Conservation (phyloP, 2,113 vertebrate genomes). For the Pedetes capensis region DNA sequence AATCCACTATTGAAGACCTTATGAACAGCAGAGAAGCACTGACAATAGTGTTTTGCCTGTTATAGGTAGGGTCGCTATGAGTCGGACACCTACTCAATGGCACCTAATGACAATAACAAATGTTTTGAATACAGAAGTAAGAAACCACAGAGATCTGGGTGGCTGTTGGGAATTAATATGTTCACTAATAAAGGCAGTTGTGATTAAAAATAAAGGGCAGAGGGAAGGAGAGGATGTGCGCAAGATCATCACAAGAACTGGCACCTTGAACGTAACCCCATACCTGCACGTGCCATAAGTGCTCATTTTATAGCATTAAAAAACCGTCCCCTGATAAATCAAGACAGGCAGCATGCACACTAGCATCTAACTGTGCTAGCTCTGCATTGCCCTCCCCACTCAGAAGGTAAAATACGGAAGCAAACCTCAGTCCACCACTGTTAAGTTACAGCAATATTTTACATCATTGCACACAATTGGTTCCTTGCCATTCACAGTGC, state of each 20-base stretch:
- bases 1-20: too few relatives aligned
- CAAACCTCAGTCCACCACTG: background rate
- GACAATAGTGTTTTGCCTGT: too few relatives aligned
- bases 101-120: too few relatives aligned
- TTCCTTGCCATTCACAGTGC: conserved; percentile 59
- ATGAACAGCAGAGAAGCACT: too few relatives aligned
- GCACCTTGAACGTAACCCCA: background rate
- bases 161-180: background rate
- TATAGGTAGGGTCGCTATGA: too few relatives aligned
- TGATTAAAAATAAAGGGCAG: background rate
- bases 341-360: background rate
- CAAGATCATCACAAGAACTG: background rate
- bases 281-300: background rate
- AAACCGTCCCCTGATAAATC: background rate
- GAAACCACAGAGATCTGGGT: background rate
- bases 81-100: too few relatives aligned
- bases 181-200: background rate
- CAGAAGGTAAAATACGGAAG: background rate
- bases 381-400: background rate
- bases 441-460: conserved; percentile 56
- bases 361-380: background rate
- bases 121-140: too few relatives aligned
- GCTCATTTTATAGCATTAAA: conserved; percentile 3
- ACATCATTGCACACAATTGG: background rate
- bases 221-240: background rate